Conservation (phyloP, 1,140 invertebrate genomes). For the Aphelenchoides besseyi region DNA sequence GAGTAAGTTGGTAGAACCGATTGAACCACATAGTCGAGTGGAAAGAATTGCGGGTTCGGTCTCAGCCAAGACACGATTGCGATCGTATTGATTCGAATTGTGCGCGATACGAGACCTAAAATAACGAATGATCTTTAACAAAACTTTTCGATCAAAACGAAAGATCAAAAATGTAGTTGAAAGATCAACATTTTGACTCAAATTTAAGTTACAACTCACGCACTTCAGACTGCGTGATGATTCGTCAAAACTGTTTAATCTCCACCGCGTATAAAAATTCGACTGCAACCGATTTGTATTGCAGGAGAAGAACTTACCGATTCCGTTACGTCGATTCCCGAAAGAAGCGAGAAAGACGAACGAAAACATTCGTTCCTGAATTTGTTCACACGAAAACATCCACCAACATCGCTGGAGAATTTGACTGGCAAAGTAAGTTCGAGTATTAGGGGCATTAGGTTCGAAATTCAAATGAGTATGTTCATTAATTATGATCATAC, state of each 20-base stretch:
- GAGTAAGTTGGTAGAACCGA: background rate
- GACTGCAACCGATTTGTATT: background rate
- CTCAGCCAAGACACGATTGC: background rate
- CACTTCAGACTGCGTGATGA: no score
- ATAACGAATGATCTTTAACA: background rate
- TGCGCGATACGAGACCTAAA: background rate
- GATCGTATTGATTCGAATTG: background rate
- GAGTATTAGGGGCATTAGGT: background rate
- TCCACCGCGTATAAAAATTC: background rate
- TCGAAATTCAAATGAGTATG: background rate
- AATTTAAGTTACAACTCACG: background rate
- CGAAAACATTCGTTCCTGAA: conserved; percentile 12
- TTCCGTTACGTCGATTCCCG: background rate
- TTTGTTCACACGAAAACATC: background rate
- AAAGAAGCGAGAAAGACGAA: background rate
- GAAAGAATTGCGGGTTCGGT: background rate
- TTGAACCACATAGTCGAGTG: background rate
- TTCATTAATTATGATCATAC: background rate
- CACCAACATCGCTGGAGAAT: conserved; percentile 5
- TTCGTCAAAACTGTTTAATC: no score
- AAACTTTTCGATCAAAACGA: background rate
- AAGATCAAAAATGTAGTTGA: background rate
- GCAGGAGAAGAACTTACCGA: conserved; percentile 7
- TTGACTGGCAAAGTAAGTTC: background rate
- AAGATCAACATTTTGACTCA: background rate